Evolutionary conservation across 2,113 vertebrate genomes (phyloP).

Genomic region (Saguinus imperator): DNA sequence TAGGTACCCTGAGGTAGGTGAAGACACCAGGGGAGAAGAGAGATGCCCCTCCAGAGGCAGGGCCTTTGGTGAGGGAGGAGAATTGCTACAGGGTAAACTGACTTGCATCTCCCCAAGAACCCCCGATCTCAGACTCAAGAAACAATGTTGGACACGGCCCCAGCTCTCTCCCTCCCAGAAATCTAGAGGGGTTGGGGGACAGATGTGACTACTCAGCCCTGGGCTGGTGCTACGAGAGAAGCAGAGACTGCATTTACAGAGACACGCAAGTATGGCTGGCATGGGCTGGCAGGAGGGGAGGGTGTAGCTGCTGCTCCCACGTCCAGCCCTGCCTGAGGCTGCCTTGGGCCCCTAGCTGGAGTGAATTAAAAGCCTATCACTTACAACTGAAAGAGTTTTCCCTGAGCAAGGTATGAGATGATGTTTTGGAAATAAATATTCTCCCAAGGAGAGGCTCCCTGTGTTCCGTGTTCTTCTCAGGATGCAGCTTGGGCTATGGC

Average conservation of each 20-base stretch:
- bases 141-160: not conserved
- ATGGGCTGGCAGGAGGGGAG: fast-evolving
- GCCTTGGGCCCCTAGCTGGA: fast-evolving
- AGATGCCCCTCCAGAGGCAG: not conserved
- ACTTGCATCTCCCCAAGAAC: fast-evolving
- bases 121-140: fast-evolving
- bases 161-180: fast-evolving
- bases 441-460: not conserved
- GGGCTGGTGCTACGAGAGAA: fast-evolving
- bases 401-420: not conserved
- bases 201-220: fast-evolving
- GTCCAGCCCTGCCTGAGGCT: not conserved
- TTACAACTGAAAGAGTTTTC: not conserved
- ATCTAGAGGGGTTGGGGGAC: not conserved
- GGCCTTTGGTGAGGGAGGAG: not conserved
- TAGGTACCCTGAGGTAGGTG: not conserved
- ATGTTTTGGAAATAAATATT: not conserved
- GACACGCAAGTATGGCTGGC: fast-evolving
- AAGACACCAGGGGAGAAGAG: not conserved
- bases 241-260: not conserved
- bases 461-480: too few species aligned
- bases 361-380: not conserved
- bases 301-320: fast-evolving
- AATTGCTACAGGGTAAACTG: fast-evolving
- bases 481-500: not conserved